Evolutionary conservation across 2,888 invertebrate species (phyloP), one percentile per base, ranked within the genome.

Genomic region (Poecilobothrus nobilitatus): DNA sequence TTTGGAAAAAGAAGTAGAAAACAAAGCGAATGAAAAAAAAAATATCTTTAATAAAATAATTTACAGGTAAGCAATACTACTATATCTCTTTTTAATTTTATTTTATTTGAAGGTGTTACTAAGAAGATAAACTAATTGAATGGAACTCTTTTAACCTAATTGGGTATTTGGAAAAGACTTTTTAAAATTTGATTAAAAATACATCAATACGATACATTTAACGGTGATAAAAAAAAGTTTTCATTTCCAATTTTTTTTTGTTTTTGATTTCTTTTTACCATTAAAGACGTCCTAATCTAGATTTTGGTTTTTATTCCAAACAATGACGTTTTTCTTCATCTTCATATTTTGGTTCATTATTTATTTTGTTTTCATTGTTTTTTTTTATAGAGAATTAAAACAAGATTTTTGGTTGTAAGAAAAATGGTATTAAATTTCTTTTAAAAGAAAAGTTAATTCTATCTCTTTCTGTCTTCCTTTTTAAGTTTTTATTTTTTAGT

Each of bases 101-200:
- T n/a, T n/a, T n/a, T 22, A 15, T 22, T 71, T 72, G 70, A 71
- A 72, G 73, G 73, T 73, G 73, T 73, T 73, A 71, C 73, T 72
- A 72, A 70, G 72, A 70, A 73, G 73, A 73, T 73, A 73, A 73
- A 73, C 73, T 73, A 73, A 73, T 73, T 73, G 73, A 73, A 72
- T 73, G 73, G 71, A 72, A 71, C 67, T 69, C 69, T 67, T 67
- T 69, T 69, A 67, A 67, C 22, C 66, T 66, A 66, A 66, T 66
- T 66, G 66, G 66, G 66, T 66, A 41, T 53, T 22, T 10, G n/a
- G 22, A 44, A 63, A 10, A 66, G 53, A 66, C 41, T 66, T n/a
- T n/a, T n/a, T 44, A 41, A 66, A 53, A 66, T 66, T 66, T 66
- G 66, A 66, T 66, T 66, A 66, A 66, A 66, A 66, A 66, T 22